Evolutionary conservation across 2,888 invertebrate species (phyloP).

Genomic region (Frankliniella intonsa): DNA sequence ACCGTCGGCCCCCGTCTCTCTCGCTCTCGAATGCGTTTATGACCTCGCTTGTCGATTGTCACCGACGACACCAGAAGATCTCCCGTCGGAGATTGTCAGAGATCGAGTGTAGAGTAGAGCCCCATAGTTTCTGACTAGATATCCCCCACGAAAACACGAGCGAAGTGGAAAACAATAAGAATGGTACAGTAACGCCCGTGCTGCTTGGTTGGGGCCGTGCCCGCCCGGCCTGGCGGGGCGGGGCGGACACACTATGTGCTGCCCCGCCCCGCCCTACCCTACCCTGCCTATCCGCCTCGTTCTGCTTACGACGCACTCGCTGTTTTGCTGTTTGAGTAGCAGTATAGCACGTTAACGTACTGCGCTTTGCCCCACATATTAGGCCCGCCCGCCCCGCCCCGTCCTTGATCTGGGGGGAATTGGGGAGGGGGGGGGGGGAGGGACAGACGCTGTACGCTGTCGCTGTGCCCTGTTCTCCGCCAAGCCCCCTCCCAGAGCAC

Average conservation of each 20-base stretch:
- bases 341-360: background rate
- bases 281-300: no score
- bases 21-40: background rate
- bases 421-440: background rate
- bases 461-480: background rate
- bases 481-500: background rate
- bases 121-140: no score
- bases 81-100: no score
- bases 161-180: background rate
- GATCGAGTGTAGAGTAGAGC: no score
- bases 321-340: no score
- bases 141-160: background rate
- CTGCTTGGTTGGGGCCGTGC: background rate
- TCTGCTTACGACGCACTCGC: no score
- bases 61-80: background rate
- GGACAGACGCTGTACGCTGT: no score
- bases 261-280: background rate
- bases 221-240: background rate
- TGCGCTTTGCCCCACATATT: constrained; percentile 19
- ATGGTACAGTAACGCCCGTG: background rate
- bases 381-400: background rate
- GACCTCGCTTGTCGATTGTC: background rate
- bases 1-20: background rate
- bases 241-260: background rate
- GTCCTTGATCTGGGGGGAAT: background rate